phyloP scores from a whole-genome alignment of 2,797 vertebrate species.

The Bovichtus variegatus region DNA sequence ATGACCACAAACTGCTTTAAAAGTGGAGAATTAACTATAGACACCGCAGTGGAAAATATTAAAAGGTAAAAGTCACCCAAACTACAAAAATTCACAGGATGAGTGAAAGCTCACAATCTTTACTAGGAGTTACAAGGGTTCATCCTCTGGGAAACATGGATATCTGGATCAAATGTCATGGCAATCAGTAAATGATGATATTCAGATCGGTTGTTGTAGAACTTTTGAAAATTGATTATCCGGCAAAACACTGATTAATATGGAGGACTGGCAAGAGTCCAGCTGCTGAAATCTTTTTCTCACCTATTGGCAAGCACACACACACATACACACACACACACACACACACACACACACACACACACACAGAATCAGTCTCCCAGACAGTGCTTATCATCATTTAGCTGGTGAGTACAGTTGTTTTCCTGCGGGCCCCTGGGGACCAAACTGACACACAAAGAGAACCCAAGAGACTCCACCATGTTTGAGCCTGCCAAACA shows the following conservation, averaged over 20 bases:
- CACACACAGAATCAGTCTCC: slow-evolving; percentile 12
- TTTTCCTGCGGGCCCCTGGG: slow-evolving; percentile 59
- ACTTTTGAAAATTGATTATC: not conserved
- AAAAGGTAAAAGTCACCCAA: not conserved
- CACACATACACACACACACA: slow-evolving; percentile 1
- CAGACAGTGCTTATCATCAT: slow-evolving; percentile 65
- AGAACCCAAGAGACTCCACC: slow-evolving; percentile 46
- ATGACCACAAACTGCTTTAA: not conserved
- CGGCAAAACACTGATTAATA: not conserved
- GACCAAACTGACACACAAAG: slow-evolving; percentile 62
- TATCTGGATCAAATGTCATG: too few species aligned
- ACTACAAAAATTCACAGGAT: too few species aligned
- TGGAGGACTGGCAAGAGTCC: not conserved
- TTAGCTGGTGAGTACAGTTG: slow-evolving; percentile 75
- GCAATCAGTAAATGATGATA: too few species aligned
- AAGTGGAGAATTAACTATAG: not conserved
- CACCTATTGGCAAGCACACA: not conserved
- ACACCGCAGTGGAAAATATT: not conserved
- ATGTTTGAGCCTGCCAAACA: slow-evolving; percentile 67
- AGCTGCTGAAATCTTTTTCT: slow-evolving; percentile 5
- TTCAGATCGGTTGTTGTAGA: not conserved
- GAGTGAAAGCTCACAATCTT: too few species aligned
- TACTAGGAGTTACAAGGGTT: too few species aligned
- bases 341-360: slow-evolving; percentile 32
- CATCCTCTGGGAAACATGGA: too few species aligned